Conservation (phyloP, 1,140 invertebrate species). For the Orchesella cincta region DNA sequence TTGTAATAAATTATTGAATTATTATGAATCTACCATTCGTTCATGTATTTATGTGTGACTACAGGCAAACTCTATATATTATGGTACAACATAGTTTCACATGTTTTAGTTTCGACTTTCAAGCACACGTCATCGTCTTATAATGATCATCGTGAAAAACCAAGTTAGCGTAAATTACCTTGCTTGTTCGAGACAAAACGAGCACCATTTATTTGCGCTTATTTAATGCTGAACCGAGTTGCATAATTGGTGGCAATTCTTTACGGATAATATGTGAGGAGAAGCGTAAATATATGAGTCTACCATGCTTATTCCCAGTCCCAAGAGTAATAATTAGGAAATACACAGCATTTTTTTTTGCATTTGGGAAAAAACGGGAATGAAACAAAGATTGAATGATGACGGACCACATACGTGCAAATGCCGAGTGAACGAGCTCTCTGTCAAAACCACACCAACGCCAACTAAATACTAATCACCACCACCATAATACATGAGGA, state of each 20-base stretch:
- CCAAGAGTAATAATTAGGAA: constrained; percentile 1
- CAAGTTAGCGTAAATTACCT: background rate
- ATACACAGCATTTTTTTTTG: background rate
- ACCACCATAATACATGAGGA: too few species aligned
- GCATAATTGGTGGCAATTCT: background rate
- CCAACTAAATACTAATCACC: constrained; percentile 10
- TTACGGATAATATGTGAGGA: background rate
- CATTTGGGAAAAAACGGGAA: background rate
- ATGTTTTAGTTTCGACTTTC: too few species aligned
- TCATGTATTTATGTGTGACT: too few species aligned
- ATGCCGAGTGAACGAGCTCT: constrained; percentile 9
- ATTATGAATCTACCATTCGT: background rate
- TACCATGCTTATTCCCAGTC: too few species aligned
- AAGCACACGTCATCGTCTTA: too few species aligned
- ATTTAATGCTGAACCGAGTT: background rate
- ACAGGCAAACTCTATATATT: too few species aligned
- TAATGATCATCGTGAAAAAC: background rate
- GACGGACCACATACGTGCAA: constrained; percentile 23
- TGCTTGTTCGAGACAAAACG: constrained; percentile 1
- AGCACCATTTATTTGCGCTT: background rate
- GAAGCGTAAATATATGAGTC: background rate
- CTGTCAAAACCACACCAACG: constrained; percentile 15
- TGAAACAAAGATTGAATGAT: constrained; percentile 7
- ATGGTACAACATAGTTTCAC: too few species aligned
- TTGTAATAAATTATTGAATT: constrained; percentile 17